Conservation (phyloP, 2,113 vertebrate species). For the Varanus salvator region DNA sequence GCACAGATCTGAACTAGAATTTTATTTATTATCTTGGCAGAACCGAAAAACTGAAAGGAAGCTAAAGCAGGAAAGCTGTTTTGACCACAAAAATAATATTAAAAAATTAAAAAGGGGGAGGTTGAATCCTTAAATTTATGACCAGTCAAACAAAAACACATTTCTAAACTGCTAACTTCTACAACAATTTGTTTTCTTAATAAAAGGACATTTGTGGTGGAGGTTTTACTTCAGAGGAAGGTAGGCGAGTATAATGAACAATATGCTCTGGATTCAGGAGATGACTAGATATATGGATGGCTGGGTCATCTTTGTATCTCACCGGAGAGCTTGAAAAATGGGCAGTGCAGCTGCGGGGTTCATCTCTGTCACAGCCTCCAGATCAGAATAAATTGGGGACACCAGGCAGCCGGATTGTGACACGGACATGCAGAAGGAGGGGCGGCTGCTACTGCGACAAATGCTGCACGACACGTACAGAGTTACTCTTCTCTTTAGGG, state of each 20-base stretch:
- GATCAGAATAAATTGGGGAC: neutral
- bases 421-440: neutral
- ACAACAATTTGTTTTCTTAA: conserved; percentile 49
- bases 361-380: neutral
- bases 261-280: conserved; percentile 5
- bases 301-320: neutral
- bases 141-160: conserved; percentile 51
- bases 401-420: neutral
- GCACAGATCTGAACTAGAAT: conserved; percentile 73
- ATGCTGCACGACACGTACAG: neutral
- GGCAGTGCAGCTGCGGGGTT: neutral
- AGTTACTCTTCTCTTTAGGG: neutral
- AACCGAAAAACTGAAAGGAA: conserved; percentile 57
- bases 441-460: neutral
- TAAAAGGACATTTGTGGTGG: neutral
- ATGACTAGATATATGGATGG: neutral
- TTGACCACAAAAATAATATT: conserved; percentile 1
- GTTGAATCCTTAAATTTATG: conserved; percentile 41
- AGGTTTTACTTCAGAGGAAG: conserved; percentile 31
- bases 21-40: conserved; percentile 52
- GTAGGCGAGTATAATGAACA: conserved; percentile 20
- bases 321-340: neutral
- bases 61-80: conserved; percentile 50
- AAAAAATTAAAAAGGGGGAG: neutral
- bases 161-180: conserved; percentile 44